Evolutionary conservation across 2,113 vertebrate species (phyloP).

Genomic region (Myrmecobius fasciatus): DNA sequence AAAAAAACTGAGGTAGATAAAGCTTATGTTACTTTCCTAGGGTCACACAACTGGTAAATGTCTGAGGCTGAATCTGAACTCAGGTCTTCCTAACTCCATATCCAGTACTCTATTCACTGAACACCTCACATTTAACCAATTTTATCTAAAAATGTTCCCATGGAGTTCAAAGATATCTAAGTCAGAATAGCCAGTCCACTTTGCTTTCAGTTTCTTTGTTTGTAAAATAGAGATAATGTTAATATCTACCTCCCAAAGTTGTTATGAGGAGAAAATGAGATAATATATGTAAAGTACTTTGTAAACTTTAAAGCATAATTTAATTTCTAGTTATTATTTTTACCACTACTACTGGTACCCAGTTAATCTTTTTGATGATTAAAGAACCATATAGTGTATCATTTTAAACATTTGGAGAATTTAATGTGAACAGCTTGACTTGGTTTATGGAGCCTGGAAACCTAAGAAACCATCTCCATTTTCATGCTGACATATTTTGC

Average conservation of each 20-base stretch:
- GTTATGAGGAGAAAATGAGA: background rate
- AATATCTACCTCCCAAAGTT: background rate
- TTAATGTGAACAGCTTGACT: conserved; percentile 3
- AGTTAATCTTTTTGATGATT: background rate
- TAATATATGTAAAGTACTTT: background rate
- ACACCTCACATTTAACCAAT: background rate
- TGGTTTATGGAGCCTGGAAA: background rate
- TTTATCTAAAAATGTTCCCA: too few species aligned
- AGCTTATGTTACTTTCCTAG: background rate
- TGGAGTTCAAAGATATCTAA: too few species aligned
- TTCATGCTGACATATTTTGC: conserved; percentile 15
- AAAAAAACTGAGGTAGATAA: background rate
- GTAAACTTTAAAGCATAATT: background rate
- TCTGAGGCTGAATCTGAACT: background rate
- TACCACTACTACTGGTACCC: background rate
- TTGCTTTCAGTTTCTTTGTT: background rate
- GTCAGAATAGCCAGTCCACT: too few species aligned
- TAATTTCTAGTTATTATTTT: background rate
- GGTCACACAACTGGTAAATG: background rate
- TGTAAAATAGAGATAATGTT: background rate
- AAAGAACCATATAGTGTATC: background rate
- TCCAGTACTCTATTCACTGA: background rate
- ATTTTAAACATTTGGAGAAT: background rate
- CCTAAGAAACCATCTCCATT: background rate
- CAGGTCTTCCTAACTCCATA: background rate